These are phyloP conservation scores for Sycophila texana DNA, from an alignment of 2,888 invertebrate species.

Conservation along the genomic window DNA sequence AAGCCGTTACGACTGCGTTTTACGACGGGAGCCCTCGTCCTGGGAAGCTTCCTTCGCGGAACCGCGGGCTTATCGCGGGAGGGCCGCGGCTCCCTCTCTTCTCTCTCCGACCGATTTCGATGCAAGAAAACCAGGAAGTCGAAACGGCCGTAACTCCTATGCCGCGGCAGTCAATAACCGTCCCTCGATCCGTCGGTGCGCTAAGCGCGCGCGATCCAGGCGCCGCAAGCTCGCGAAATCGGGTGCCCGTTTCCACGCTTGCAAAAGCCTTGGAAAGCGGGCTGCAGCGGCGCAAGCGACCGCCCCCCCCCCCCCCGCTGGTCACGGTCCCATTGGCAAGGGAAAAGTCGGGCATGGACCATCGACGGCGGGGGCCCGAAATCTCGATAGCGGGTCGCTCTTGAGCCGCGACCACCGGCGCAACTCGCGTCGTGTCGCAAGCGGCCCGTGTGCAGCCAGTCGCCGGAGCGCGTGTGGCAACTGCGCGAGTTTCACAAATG, in stretches of 20 bases:
- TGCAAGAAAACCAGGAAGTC: slow-evolving; percentile 46
- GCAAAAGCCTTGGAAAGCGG: neutral
- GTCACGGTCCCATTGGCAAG: neutral
- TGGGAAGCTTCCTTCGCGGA: slow-evolving; percentile 35
- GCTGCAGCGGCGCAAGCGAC: neutral
- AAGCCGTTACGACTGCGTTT: slow-evolving; percentile 60
- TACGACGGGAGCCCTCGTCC: slow-evolving; percentile 42
- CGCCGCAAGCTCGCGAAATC: slow-evolving; percentile 3
- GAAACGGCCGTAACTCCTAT: slow-evolving; percentile 13
- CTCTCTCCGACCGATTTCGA: slow-evolving; percentile 12
- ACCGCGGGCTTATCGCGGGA: slow-evolving; percentile 25
- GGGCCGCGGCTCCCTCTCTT: neutral
- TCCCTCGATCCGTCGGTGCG: neutral
- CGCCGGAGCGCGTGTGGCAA: slow-evolving; percentile 45
- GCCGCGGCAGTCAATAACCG: slow-evolving; percentile 5
- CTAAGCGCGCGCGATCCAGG: too few species aligned
- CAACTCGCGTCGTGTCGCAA: slow-evolving; percentile 36
- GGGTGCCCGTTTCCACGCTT: neutral
- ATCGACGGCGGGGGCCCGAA: neutral
- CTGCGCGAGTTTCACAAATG: slow-evolving; percentile 71
- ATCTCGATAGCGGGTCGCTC: neutral
- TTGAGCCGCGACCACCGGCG: slow-evolving; percentile 5
- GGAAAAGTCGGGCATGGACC: slow-evolving; percentile 5
- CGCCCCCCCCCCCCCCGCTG: neutral
- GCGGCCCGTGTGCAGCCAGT: neutral